Evolutionary conservation across 2,797 vertebrate genomes (phyloP), one percentile per base, ranked within the genome.

Genomic region (Onychomys leucogaster): DNA sequence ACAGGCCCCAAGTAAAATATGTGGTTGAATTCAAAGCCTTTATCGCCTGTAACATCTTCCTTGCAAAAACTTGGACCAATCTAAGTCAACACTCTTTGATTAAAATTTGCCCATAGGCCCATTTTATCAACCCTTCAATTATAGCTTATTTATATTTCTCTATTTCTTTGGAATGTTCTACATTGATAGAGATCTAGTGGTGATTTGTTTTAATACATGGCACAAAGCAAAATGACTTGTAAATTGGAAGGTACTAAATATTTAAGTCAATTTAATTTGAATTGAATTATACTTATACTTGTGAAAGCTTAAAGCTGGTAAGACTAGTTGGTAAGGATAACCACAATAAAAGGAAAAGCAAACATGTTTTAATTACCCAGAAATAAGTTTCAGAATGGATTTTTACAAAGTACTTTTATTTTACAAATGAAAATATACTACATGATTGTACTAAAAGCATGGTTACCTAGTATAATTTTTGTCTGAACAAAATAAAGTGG

Each of bases 41-140:
- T 91, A 34, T 95, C 32, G 21, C 80, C 34, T 11, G 43, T 21
- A 17, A 52, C 5, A 17, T 81, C 46, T 90, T 89, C 37, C 46
- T 75, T 90, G 43, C 13, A 80, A 94, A 75, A 43, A 55, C 34
- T 85, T 81, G 27, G 6, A 78, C 14, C 76, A 61, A 55, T 82
- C 46, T 94, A 90, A 86, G 25, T 78, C 49, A 90, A 73, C 80
- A 94, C 5, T 83, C 82, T 83, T 76, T 96, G 86, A 81, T 92
- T 95, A 91, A 82, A 88, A 96, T 89, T 95, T 92, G 71, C 49
- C 82, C 61, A 80, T 65, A 41, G 55, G 67, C 6, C 69, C 86
- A 84, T 90, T 90, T 94, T 92, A 63, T 86, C 29, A 87, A 43
- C 25, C n/a, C 32, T 94, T 97, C 37, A 82, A 49, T 96, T 90